Evolutionary conservation across 1,140 invertebrate species (phyloP).

Genomic region (Brachionus sp.): DNA sequence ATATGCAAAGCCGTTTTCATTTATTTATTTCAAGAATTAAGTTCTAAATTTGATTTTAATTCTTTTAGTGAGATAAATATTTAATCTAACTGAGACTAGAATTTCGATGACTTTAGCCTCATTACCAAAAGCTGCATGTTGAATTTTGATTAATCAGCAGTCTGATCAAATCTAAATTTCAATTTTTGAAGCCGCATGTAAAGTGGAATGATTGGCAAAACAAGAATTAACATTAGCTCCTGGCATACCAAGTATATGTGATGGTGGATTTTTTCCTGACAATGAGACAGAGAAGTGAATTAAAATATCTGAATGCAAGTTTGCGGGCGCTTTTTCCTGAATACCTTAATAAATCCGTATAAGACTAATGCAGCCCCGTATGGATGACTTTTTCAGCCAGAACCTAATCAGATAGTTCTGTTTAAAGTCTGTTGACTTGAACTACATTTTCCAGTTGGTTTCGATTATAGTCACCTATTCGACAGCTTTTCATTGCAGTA

Average conservation of each 20-base stretch:
- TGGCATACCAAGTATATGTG: slow-evolving; percentile 51
- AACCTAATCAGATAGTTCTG: background rate
- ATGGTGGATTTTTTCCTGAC: background rate
- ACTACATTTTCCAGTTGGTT: background rate
- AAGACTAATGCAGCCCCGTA: background rate
- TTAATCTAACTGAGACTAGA: slow-evolving; percentile 69
- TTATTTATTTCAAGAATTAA: slow-evolving; percentile 92
- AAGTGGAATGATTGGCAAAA: slow-evolving; percentile 81
- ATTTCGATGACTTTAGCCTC: slow-evolving; percentile 79
- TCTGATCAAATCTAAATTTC: slow-evolving; percentile 88
- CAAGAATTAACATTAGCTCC: slow-evolving; percentile 73
- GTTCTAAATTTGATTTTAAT: slow-evolving; percentile 67
- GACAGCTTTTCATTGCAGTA: background rate
- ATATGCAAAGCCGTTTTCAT: slow-evolving; percentile 94
- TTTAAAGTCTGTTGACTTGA: background rate
- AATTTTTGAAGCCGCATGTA: slow-evolving; percentile 86
- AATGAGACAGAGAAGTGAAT: background rate
- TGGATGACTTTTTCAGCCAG: background rate
- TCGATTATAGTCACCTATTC: background rate
- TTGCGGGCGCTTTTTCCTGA: background rate
- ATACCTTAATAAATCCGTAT: background rate
- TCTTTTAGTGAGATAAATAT: too few species aligned
- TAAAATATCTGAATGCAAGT: background rate
- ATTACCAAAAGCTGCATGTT: slow-evolving; percentile 94
- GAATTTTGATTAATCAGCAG: slow-evolving; percentile 77